Percentiles rank a stretch among this genome's conserved stretches.
These are phyloP conservation scores for Camelus bactrianus DNA, from an alignment of 2,113 vertebrate genomes.

Conservation along the genomic window DNA sequence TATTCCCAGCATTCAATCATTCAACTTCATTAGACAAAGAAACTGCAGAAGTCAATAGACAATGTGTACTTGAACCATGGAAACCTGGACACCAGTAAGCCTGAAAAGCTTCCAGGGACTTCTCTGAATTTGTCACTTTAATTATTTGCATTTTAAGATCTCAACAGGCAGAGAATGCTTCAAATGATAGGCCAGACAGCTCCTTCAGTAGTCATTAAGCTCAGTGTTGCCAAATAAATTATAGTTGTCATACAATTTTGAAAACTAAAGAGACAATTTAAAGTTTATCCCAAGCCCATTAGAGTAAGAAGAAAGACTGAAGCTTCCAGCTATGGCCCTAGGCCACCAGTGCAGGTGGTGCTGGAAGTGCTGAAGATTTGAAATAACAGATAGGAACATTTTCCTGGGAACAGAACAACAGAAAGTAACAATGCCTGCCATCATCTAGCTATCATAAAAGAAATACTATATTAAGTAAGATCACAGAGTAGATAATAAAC, in stretches of 20 bases:
- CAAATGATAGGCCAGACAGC: not conserved
- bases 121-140: not conserved
- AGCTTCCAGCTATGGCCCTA: not conserved
- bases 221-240: not conserved
- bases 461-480: not conserved
- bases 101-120: not conserved
- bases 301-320: not conserved
- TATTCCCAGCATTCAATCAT: not conserved
- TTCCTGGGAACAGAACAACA: not conserved
- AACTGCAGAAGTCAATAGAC: not conserved
- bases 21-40: not conserved
- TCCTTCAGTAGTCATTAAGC: not conserved
- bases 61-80: not conserved
- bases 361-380: not conserved
- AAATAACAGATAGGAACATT: not conserved
- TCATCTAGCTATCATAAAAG: not conserved
- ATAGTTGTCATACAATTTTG: not conserved
- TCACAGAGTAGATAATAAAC: not conserved
- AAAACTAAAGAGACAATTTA: slow-evolving; percentile 18
- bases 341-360: not conserved
- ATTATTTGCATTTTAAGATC: not conserved
- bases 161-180: not conserved
- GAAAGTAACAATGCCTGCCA: not conserved
- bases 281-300: not conserved
- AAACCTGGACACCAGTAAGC: not conserved